Evolutionary conservation across 2,797 vertebrate species (phyloP), one percentile per base, ranked within the genome.

Genomic region (Lutjanus campechanus): DNA sequence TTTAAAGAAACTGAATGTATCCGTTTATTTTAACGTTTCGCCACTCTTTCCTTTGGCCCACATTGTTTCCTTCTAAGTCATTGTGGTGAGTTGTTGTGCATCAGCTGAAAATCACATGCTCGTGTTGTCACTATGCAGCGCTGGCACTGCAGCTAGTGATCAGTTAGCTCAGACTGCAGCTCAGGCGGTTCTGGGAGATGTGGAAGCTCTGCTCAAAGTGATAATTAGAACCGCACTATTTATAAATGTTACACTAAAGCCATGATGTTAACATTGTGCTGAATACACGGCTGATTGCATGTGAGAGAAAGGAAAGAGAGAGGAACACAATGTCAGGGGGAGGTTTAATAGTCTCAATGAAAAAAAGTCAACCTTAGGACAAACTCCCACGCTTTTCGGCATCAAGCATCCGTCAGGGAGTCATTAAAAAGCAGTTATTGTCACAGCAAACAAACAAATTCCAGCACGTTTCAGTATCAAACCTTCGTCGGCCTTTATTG

Each of bases 101-200:
- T 88, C 82, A 89, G 78, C 85, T 87, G 69, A 77, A 85, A 67
- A 86, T 84, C 89, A 87, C 89, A 90, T 79, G 89, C 73, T 64
- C 3, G 46, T 44, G 72, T 55, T 80, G 82, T 84, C 74, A 75
- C 64, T 47, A 25, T 50, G 70, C 83, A 83, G 67, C 69, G 19
- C 64, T 22, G 73, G 73, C 55, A 72, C 74, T 70, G 65, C 46
- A 55, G 73, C 61, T 17, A 58, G 62, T 50, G 54, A 83, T 85
- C 74, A 19, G 59, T 64, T 72, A 7, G 71, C 70, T 64, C 40
- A 13, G 10, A 64, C 67, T 13, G n/a, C 25, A 75, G 43, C 53
- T 64, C 20, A 58, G 60, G 41, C 25, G 7, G 9, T 47, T 20
- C 20, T 2, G 0, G 20, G 11, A 56, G 29, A 63, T 11, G 47